Evolutionary conservation across 1,140 invertebrate genomes (phyloP), one percentile per base, ranked within the genome.

Genomic region (Neelides sp.): DNA sequence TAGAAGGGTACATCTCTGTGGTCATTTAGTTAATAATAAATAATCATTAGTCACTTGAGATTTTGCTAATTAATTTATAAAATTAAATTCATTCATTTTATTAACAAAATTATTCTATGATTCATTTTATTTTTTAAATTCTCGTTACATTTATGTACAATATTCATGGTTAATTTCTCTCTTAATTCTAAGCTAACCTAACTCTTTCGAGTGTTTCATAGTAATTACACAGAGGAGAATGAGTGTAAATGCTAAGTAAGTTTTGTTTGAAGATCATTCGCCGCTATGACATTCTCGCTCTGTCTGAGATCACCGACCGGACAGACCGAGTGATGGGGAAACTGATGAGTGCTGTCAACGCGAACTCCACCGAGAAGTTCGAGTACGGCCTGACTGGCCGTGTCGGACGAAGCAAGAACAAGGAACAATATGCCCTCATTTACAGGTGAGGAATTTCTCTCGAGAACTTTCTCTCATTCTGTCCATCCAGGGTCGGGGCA

Each of bases 241-340:
- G n/a, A n/a, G n/a, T n/a, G n/a, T n/a, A n/a, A n/a, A n/a, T n/a
- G n/a, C n/a, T n/a, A n/a, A n/a, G n/a, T n/a, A 7, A 42, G 10
- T 15, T 15, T 17, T 39, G 22, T 20, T 43, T 28, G 13, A 20
- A 52, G 50, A 52, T 52, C 23, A 27, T 52, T 20, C 27, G 15
- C 13, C 50, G 49, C 13, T 58, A 58, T 35, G 57, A 58, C 42
- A 24, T 58, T 17, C 39, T 58, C 19, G 46, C 54, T 26, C 13
- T 58, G 13, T 43, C 43, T 19, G 57, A 58, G 23, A 44, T 58
- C 19, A 54, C 50, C 4, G 54, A 56, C 28, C 17, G 36, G 13
- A 50, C 39, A 22, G 44, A 56, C 27, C n/a, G 32, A 32, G 49
- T 40, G 4, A 28, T 55, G 4, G 23, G 48, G 12, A 42, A 30